Base-by-base conservation (phyloP, 2,888 invertebrate species). In the Lasioglossum figueresi region DNA sequence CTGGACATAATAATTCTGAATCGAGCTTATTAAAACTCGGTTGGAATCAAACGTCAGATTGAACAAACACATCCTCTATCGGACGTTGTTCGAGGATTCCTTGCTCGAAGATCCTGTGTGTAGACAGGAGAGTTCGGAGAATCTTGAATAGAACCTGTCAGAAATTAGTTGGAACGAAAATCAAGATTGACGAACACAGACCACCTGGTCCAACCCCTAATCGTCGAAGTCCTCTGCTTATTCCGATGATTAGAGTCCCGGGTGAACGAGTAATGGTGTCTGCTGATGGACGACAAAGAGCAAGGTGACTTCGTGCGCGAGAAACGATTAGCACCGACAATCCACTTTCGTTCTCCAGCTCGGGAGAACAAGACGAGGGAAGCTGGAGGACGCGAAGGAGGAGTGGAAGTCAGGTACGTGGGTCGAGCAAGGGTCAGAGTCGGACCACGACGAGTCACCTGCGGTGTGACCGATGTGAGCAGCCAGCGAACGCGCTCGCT, bases 391-490 rank as follows among this genome's bases (percentile, higher is more conserved):
- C 80, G 79, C 45, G 48, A 31, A 77, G 85, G 82, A 80, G 84
- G 85, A 88, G 82, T 91, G 88, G 89, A 91, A 93, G 92, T 92
- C 90, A 92, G 92, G 91, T 92, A 93, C 92, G 91, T 86, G 88
- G 93, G 92, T 93, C 92, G 91, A 88, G 85, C 88, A 89, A 86
- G 86, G 92, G 92, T 93, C 92, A 91, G 83, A 85, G 87, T 87
- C 87, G 87, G 89, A 91, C 91, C 91, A 88, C 91, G 92, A 90
- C 90, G 91, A 92, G 92, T 92, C 93, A 92, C 93, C 92, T 92
- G 92, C 87, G 92, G 92, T 92, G 93, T 93, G 92, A 92, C 92
- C 92, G 90, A 92, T 92, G 92, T 88, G 88, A 89, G 89, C 90
- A 89, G 88, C 88, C 86, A 87, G 85, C 86, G 75, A 88, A 90